phyloP scores from a whole-genome alignment of 1,140 invertebrate species.

The Hetaerina americana region DNA sequence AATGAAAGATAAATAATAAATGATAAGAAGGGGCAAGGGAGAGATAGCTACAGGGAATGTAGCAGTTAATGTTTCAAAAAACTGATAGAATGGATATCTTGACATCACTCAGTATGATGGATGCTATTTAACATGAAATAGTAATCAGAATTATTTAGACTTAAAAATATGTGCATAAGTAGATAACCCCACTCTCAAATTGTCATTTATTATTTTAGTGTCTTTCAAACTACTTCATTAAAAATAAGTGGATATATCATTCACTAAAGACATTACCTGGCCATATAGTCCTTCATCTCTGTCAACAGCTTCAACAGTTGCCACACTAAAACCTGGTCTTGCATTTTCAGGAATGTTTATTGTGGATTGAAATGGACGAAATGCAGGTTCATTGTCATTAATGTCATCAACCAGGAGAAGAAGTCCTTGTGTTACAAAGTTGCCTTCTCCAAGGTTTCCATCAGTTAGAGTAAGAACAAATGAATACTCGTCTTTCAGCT shows the following conservation, averaged over 20 bases:
- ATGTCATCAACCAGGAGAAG: constrained; percentile 79
- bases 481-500: constrained; percentile 75
- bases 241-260: neutral
- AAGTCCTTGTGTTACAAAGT: constrained; percentile 81
- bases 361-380: constrained; percentile 70
- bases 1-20: constrained; percentile 40
- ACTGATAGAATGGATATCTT: no score
- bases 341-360: constrained; percentile 68
- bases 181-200: no score
- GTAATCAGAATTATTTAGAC: no score
- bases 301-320: constrained; percentile 75
- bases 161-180: no score
- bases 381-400: constrained; percentile 81
- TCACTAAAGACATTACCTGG: constrained; percentile 49
- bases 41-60: neutral
- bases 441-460: constrained; percentile 69
- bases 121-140: no score
- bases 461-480: constrained; percentile 81
- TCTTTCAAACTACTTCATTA: no score
- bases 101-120: no score
- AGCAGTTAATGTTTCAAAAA: no score
- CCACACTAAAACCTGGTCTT: constrained; percentile 49
- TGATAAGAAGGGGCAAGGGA: constrained; percentile 11
- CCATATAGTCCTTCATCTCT: constrained; percentile 83
- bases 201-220: no score